These are phyloP conservation scores for Physeter macrocephalus DNA, from an alignment of 2,113 vertebrate genomes.

Conservation along the genomic window DNA sequence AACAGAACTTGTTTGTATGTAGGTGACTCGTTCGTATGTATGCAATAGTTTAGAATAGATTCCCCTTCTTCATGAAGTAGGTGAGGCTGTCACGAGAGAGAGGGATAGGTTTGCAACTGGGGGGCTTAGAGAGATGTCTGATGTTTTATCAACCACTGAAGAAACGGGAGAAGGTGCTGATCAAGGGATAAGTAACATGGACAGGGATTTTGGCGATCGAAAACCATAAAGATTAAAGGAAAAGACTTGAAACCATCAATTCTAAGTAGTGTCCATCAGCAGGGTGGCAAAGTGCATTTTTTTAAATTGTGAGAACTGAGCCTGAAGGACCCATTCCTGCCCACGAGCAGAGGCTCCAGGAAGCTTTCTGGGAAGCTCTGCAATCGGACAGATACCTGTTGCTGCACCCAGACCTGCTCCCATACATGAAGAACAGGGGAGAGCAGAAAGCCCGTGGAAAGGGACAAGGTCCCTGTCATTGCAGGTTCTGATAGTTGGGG, in stretches of 20 bases:
- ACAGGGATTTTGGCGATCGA: neutral
- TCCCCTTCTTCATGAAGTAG: neutral
- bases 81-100: neutral
- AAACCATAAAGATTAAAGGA: neutral
- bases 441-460: neutral
- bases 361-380: conserved; percentile 70
- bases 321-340: neutral
- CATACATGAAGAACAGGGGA: conserved; percentile 85
- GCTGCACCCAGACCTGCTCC: conserved; percentile 83
- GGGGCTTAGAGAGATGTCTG: neutral
- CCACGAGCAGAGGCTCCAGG: conserved; percentile 65
- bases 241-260: neutral
- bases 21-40: too few relatives aligned
- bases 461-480: neutral
- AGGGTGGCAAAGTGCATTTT: neutral
- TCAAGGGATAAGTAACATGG: neutral
- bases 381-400: conserved; percentile 77
- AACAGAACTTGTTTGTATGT: too few relatives aligned
- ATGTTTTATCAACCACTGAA: neutral
- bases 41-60: neutral
- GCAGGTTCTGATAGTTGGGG: neutral
- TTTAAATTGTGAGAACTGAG: neutral
- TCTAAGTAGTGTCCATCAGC: neutral
- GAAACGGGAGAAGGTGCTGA: neutral
- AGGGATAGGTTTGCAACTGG: neutral